These are phyloP conservation scores for Azorinus chamasolen DNA, from an alignment of 2,888 invertebrate genomes.

Conservation along the genomic window DNA sequence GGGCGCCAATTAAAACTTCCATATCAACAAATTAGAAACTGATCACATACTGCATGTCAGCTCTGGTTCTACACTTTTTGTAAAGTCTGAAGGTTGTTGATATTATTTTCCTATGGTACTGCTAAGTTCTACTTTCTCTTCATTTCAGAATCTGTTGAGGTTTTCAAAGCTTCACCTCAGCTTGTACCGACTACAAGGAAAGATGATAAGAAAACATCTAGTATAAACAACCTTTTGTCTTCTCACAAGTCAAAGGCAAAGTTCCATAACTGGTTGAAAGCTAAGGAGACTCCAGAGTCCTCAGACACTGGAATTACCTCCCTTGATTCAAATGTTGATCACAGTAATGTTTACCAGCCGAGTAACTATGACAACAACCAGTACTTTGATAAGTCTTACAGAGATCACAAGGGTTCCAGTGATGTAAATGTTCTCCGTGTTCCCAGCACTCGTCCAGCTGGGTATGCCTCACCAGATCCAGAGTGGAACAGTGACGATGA, in stretches of 20 bases:
- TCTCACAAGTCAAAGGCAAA: slow-evolving; percentile 63
- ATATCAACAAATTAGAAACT: no score
- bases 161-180: background rate
- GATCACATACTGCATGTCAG: no score
- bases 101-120: no score
- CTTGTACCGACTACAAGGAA: background rate
- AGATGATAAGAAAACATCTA: background rate
- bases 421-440: slow-evolving; percentile 60
- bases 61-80: no score
- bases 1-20: no score
- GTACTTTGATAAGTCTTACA: slow-evolving; percentile 38
- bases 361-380: slow-evolving; percentile 41
- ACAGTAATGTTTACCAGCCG: slow-evolving; percentile 22
- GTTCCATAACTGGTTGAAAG: slow-evolving; percentile 71
- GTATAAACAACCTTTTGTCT: slow-evolving; percentile 8
- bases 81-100: no score
- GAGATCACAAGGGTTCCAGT: slow-evolving; percentile 35
- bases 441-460: slow-evolving; percentile 62
- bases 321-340: background rate
- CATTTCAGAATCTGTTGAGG: background rate
- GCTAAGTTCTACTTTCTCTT: no score
- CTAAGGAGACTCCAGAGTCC: slow-evolving; percentile 37
- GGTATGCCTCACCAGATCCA: slow-evolving; percentile 67
- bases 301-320: background rate
- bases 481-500: slow-evolving; percentile 60